Evolutionary conservation across 1,140 invertebrate species (phyloP).

Genomic region (Elymnias hypermnestra): DNA sequence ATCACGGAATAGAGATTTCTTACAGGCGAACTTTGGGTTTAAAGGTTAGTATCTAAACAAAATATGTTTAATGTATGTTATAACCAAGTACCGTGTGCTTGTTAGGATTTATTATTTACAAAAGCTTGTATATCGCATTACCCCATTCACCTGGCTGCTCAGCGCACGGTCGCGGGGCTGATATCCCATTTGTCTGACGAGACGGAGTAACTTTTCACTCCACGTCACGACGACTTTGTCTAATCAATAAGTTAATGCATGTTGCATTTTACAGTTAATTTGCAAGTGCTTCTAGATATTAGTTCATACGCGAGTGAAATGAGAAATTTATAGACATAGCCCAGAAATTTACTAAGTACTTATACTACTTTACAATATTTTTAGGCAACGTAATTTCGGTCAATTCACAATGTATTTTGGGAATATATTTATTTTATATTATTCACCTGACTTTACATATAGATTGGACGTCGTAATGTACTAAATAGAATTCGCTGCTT

Average conservation of each 20-base stretch:
- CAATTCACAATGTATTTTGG: no score
- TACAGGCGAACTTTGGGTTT: no score
- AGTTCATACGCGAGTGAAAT: neutral
- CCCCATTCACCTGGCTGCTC: conserved; percentile 32
- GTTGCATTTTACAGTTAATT: conserved; percentile 18
- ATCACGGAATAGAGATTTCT: no score
- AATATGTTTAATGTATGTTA: no score
- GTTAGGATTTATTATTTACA: neutral
- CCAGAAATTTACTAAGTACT: neutral
- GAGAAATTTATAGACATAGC: neutral
- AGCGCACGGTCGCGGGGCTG: conserved; percentile 30
- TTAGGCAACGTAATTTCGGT: no score
- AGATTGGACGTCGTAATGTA: no score
- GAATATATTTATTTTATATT: no score
- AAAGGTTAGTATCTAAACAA: no score
- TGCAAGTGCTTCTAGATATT: conserved; percentile 7
- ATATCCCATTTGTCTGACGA: conserved; percentile 55
- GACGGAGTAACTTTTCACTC: conserved; percentile 47
- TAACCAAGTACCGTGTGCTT: no score
- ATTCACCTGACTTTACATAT: no score
- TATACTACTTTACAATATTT: no score
- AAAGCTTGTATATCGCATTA: conserved; percentile 7
- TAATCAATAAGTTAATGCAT: conserved; percentile 37
- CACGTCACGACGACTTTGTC: conserved; percentile 33
- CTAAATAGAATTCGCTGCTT: no score